Base-by-base conservation (phyloP, 2,888 invertebrate species). In the Stomorhina lunata region DNA sequence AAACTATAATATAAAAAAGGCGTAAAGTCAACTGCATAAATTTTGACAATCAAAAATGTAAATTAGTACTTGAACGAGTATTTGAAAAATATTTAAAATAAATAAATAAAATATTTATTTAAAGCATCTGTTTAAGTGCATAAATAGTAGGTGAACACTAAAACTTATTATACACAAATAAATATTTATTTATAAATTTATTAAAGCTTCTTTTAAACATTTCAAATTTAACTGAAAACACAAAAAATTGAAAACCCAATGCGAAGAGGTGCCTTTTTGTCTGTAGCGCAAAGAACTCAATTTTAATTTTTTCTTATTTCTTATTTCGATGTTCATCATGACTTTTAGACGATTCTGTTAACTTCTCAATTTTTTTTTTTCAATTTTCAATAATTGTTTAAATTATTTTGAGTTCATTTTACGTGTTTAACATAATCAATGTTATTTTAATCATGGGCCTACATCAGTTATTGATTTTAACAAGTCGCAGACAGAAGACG, bases 11-110 rank as follows among this genome's bases (percentile, higher is more conserved):
- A 48, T 37, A 25, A 48, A 25, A 71, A 48, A 48, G 45, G 20
- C 37, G 34, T 57, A 48, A 71, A 59, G 12, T 43, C 45, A 22
- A 15, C 32, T 43, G 34, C 43, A 57, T 57, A 57, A 57, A 57
- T 59, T 43, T 71, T 59, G 1, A 34, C 45, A 55, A 15, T 7
- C 2, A 43, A 69, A 29, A n/a, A n/a, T n/a, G n/a, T n/a, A n/a
- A n/a, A n/a, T n/a, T n/a, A n/a, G n/a, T n/a, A n/a, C n/a, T n/a
- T n/a, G n/a, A n/a, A n/a, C n/a, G n/a, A n/a, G n/a, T n/a, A n/a
- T n/a, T n/a, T n/a, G n/a, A n/a, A n/a, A n/a, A n/a, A n/a, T n/a
- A n/a, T n/a, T n/a, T n/a, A 15, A 43, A 15, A 29, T 7, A 7
- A 29, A 17, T 68, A 20, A 25, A 29, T 12, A 37, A 22, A 6